A percentile compares a stretch with the other conserved stretches of the same genome.
phyloP scores from a whole-genome alignment of 2,797 vertebrate species.

The Argyrosomus regius region DNA sequence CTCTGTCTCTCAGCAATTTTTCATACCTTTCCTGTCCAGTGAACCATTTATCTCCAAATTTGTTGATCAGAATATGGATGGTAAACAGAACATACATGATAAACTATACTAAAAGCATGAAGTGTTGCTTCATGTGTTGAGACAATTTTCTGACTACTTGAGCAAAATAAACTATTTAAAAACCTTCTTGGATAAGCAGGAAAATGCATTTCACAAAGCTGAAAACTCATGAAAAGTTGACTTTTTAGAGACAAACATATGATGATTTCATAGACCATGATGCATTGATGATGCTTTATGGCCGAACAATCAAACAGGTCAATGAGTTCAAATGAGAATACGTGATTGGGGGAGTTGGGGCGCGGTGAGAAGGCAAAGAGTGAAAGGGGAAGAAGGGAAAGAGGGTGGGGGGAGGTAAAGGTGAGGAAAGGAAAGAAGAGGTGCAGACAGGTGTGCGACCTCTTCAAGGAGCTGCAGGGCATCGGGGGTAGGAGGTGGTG shows the following conservation, averaged over 20 bases:
- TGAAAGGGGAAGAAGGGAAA: not conserved
- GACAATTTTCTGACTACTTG: no score
- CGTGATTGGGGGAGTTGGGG: not conserved
- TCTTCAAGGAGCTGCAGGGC: slow-evolving; percentile 56
- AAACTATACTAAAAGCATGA: no score
- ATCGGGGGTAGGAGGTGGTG: slow-evolving; percentile 20
- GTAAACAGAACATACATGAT: no score
- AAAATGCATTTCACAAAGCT: no score
- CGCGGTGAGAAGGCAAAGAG: not conserved
- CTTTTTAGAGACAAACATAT: not conserved
- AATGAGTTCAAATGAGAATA: slow-evolving; percentile 28
- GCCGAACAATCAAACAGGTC: slow-evolving; percentile 10
- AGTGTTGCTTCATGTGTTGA: no score
- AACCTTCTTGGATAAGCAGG: no score
- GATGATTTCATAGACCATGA: not conserved
- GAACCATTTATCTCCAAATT: no score
- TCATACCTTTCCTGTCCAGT: no score
- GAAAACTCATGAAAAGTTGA: no score
- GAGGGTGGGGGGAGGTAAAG: slow-evolving; percentile 5
- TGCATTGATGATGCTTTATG: not conserved
- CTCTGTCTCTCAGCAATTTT: no score
- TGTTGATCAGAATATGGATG: no score
- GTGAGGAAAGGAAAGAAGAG: slow-evolving; percentile 53
- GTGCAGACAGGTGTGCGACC: slow-evolving; percentile 81
- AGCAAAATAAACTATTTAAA: no score